phyloP scores from a whole-genome alignment of 2,888 invertebrate species.

The Cryptocheilus praepositus region DNA sequence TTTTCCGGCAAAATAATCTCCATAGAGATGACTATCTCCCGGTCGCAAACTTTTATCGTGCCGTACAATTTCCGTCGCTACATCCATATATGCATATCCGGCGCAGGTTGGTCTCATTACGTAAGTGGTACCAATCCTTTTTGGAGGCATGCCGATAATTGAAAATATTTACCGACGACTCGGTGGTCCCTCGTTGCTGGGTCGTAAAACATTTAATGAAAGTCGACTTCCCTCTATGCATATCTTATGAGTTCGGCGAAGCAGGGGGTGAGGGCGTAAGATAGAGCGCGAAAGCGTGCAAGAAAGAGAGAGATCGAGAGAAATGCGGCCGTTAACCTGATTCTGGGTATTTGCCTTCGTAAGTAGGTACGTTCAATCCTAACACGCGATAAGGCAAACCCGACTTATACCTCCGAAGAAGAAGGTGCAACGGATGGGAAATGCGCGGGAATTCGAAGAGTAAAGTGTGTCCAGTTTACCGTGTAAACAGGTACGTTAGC shows the following conservation, averaged over 20 bases:
- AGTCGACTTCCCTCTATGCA: constrained; percentile 1
- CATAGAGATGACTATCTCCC: too few species aligned
- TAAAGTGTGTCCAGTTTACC: constrained; percentile 31
- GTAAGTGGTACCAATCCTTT: too few species aligned
- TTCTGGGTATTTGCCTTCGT: constrained; percentile 3
- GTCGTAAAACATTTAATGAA: constrained; percentile 7
- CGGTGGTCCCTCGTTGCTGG: neutral
- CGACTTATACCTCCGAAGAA: constrained; percentile 1
- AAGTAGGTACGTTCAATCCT: constrained; percentile 7
- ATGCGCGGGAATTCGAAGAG: neutral
- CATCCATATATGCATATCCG: too few species aligned
- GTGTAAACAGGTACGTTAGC: constrained; percentile 27
- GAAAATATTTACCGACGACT: constrained; percentile 5
- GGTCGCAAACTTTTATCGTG: too few species aligned
- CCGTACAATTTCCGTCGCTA: too few species aligned
- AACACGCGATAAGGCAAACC: constrained; percentile 18
- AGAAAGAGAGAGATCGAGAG: neutral
- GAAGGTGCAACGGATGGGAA: neutral
- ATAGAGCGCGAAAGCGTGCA: neutral
- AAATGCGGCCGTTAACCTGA: neutral
- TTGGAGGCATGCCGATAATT: neutral
- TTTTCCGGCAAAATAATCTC: too few species aligned
- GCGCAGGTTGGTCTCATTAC: too few species aligned
- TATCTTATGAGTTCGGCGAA: neutral
- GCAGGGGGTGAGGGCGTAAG: neutral